Evolutionary conservation across 2,888 invertebrate genomes (phyloP).

Genomic region (Cinara cedri): DNA sequence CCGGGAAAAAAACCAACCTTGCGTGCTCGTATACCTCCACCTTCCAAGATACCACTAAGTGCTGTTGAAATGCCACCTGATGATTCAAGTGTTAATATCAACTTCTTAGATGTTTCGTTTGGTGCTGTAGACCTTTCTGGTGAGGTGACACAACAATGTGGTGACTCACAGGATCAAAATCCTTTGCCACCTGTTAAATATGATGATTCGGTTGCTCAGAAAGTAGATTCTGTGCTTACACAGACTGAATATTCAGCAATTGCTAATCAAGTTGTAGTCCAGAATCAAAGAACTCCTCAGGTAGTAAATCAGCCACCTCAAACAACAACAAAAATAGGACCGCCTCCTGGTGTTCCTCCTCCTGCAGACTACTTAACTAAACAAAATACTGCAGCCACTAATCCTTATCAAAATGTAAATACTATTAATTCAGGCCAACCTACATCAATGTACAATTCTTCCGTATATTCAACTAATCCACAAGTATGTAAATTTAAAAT

Average conservation of each 20-base stretch:
- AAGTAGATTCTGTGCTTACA: constrained; percentile 44
- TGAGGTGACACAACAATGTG: constrained; percentile 51
- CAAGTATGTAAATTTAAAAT: constrained; percentile 33
- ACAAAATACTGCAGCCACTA: constrained; percentile 33
- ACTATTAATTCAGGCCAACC: constrained; percentile 49
- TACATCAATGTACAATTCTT: constrained; percentile 47
- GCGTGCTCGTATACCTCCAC: constrained; percentile 71
- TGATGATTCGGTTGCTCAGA: constrained; percentile 47
- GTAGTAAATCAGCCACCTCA: constrained; percentile 62
- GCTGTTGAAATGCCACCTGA: constrained; percentile 92
- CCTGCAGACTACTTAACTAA: constrained; percentile 49
- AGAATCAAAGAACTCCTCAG: constrained; percentile 62
- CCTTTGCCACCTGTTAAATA: constrained; percentile 42
- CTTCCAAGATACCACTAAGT: constrained; percentile 89
- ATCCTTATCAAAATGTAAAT: constrained; percentile 46
- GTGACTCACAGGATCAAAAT: constrained; percentile 44
- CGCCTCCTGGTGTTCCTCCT: constrained; percentile 51
- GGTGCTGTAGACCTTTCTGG: constrained; percentile 59
- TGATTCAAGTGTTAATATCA: constrained; percentile 75
- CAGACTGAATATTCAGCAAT: constrained; percentile 49
- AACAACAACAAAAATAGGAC: constrained; percentile 59
- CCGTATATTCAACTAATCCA: constrained; percentile 50
- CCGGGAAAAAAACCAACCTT: constrained; percentile 70
- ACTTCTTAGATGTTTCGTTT: constrained; percentile 90
- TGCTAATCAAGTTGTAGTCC: constrained; percentile 39